These are phyloP conservation scores for Lagopus muta DNA, from an alignment of 2,113 vertebrate species.

Conservation along the genomic window DNA sequence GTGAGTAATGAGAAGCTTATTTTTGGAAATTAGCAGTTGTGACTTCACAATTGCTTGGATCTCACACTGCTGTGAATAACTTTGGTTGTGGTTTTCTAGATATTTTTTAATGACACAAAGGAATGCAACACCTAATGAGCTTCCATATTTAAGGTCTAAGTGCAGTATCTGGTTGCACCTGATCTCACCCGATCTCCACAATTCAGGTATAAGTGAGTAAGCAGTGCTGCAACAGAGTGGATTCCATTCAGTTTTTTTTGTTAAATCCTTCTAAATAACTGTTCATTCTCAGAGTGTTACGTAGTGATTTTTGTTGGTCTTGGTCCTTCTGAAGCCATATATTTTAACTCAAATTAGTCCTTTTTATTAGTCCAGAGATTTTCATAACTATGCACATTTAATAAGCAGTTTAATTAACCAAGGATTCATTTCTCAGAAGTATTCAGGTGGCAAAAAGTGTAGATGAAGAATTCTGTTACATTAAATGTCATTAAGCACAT, in stretches of 20 bases:
- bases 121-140: not conserved
- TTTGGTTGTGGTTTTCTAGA: not conserved
- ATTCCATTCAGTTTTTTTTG: not conserved
- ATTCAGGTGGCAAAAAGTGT: not conserved
- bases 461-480: not conserved
- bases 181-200: not conserved
- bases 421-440: not conserved
- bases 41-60: conserved; percentile 43
- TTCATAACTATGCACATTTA: not conserved
- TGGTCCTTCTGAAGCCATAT: not conserved
- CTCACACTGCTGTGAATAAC: conserved; percentile 22
- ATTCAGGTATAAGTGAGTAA: rapidly evolving
- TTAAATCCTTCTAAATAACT: not conserved
- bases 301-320: not conserved
- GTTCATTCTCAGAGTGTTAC: not conserved
- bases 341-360: not conserved
- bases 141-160: not conserved
- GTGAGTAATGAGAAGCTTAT: conserved; percentile 44
- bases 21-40: conserved; percentile 57
- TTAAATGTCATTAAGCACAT: not conserved
- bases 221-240: not conserved
- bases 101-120: not conserved
- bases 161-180: not conserved
- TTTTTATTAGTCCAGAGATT: not conserved
- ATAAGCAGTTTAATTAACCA: not conserved